phyloP scores from a whole-genome alignment of 2,797 vertebrate genomes.

The Discoglossus pictus region DNA sequence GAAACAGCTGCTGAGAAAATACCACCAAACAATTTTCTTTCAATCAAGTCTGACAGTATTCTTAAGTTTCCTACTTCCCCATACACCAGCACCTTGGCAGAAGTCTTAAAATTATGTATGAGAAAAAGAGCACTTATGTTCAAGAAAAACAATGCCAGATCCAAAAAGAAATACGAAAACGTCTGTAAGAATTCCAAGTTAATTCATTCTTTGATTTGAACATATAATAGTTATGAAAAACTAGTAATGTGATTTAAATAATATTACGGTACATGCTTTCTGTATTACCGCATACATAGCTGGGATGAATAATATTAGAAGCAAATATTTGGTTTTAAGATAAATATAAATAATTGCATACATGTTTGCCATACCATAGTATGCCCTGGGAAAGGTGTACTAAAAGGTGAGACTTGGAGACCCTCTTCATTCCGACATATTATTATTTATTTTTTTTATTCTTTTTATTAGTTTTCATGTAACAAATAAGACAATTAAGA shows the following conservation, averaged over 20 bases:
- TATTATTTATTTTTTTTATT: too few relatives aligned
- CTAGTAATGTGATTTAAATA: slow-evolving; percentile 13
- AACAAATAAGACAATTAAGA: too few relatives aligned
- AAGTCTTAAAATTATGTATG: slow-evolving; percentile 46
- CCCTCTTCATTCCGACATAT: too few relatives aligned
- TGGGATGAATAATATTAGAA: too few relatives aligned
- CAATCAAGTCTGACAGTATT: slow-evolving; percentile 50
- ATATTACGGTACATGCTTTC: too few relatives aligned
- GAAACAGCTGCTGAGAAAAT: slow-evolving; percentile 72
- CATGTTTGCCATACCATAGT: too few relatives aligned
- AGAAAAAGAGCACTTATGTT: slow-evolving; percentile 48
- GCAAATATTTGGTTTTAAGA: too few relatives aligned
- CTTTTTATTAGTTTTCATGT: too few relatives aligned
- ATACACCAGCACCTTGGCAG: slow-evolving; percentile 60
- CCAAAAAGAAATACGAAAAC: slow-evolving; percentile 53
- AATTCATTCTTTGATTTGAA: slow-evolving; percentile 40
- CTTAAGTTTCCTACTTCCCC: slow-evolving; percentile 54
- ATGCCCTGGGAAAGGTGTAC: too few relatives aligned
- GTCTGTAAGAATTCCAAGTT: not conserved
- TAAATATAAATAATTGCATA: too few relatives aligned
- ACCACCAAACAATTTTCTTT: slow-evolving; percentile 38
- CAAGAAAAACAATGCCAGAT: slow-evolving; percentile 56
- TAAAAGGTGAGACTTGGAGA: too few relatives aligned
- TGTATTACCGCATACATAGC: too few relatives aligned
- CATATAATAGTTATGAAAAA: slow-evolving; percentile 19